Conservation (phyloP, 2,797 vertebrate species). For the Leptoclinus maculatus region DNA sequence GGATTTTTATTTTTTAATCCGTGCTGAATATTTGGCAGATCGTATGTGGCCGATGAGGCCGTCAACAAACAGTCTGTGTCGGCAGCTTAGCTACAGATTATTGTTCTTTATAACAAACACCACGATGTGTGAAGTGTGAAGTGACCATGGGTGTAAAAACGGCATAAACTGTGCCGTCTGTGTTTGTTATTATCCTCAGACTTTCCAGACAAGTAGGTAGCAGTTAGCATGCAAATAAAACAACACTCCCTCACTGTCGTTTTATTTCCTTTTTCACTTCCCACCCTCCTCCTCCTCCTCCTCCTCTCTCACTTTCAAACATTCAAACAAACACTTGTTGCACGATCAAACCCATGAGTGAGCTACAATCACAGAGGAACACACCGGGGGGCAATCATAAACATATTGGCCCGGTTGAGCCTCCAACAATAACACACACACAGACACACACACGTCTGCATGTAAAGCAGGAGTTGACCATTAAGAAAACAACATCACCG, state of each 20-base stretch:
- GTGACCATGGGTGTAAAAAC: constrained; percentile 50
- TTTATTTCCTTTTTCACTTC: constrained; percentile 53
- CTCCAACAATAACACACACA: constrained; percentile 43
- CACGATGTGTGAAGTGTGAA: constrained; percentile 57
- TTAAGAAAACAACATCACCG: constrained; percentile 9
- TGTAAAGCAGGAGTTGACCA: constrained; percentile 5
- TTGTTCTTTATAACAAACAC: constrained; percentile 48
- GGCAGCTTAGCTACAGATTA: constrained; percentile 26
- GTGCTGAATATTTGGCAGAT: constrained; percentile 27
- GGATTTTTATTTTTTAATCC: constrained; percentile 18
- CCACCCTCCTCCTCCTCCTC: constrained; percentile 36
- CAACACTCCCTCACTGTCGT: constrained; percentile 35
- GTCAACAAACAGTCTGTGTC: constrained; percentile 36
- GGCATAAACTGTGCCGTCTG: constrained; percentile 27
- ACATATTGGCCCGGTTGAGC: constrained; percentile 12
- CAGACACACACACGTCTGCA: constrained; percentile 19
- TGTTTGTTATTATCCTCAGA: constrained; percentile 42
- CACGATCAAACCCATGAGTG: constrained; percentile 34
- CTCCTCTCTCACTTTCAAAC: constrained; percentile 50
- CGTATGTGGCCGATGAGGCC: constrained; percentile 34
- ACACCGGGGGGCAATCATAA: constrained; percentile 27
- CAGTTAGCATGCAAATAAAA: constrained; percentile 56
- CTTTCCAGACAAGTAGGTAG: constrained; percentile 68
- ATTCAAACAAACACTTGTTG: constrained; percentile 57
- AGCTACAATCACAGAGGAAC: constrained; percentile 40